Base-by-base conservation (phyloP, 1,140 invertebrate species). In the Mactra quadrangularis region DNA sequence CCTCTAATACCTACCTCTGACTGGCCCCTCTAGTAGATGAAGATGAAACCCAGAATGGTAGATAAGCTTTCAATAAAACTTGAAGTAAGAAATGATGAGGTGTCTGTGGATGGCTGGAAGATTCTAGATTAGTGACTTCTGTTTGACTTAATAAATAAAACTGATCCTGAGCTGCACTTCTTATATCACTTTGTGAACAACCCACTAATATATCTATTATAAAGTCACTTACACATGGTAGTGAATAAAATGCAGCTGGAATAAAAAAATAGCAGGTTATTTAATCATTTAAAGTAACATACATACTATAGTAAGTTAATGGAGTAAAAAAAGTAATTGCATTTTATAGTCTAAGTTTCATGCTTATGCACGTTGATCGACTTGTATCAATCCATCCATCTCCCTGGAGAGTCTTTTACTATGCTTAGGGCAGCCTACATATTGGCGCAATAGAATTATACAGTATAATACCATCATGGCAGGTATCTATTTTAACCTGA, bases 31-130 rank as follows among this genome's bases (percentile, higher is more conserved):
- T 87, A 11, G 93, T 92, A 31, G 88, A 90, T 62, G 92, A 92
- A 6, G 94, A 94, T 4, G 94, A 89, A 25, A 94, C 93, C 94
- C 94, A 95, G 77, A 94, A 91, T 6, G 94, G 94, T n/a, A 95
- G 91, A n/a, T 92, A 93, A 70, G 94, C 93, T 79, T 94, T 94
- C 7, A 94, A 87, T 25, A 95, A 86, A 17, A 94, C 89, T 86
- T 93, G 90, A 19, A 93, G 86, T 22, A 94, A 84, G 84, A 93
- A 94, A 71, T 93, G 90, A 62, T 90, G 89, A n/a, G 92, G 91
- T 31, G 87, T 89, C 66, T 89, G 87, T 1, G 85, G 77, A 33
- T 89, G 62, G 41, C 60, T 75, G 38, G 64, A 62, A 29, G 22
- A 79, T 50, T 82, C 79, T 4, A 38, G 29, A 25, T 72, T 35